Evolutionary conservation across 2,888 invertebrate genomes (phyloP), one percentile per base, ranked within the genome.

Genomic region (Odontomyia ornata): DNA sequence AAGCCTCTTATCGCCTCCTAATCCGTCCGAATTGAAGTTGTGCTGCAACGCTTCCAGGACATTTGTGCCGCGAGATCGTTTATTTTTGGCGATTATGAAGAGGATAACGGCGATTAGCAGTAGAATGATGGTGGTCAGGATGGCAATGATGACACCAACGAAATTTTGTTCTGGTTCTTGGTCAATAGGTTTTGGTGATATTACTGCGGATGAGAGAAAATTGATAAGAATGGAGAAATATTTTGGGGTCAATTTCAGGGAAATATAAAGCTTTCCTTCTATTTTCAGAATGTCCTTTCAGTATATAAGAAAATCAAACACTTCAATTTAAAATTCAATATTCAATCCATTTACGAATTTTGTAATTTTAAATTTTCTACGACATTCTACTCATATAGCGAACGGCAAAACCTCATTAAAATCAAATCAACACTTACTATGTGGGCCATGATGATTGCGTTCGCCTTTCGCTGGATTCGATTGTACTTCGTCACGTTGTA

Each of bases 41-140:
- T 86, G 86, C 81, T 87, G 87, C 80, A 87, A 84, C 80, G 86
- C 86, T 82, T 87, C 86, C 79, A 87, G 82, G 69, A 86, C 87
- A 81, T 87, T 86, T 80, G 85, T 86, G 57, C 85, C 86, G 80
- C 85, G 84, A 77, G 84, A 84, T 73, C 89, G 88, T 82, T 91
- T 89, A 84, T 91, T 91, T 80, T 91, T 87, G 80, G 91, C 89
- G 82, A 92, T 90, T 86, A 93, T 92, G 85, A 93, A 90, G 80
- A 91, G 88, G 84, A 93, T 92, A 79, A 92, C 91, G 64, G 90
- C 91, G 80, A 92, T 89, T 77, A 93, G 88, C 83, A 93, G 88
- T 80, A 93, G 87, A 82, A 93, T 92, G 82, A 93, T 91, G 73
- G 92, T 92, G 60, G 92, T 91, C 82, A 93, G 88, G 77, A 91